These are phyloP conservation scores for Eupsittula cactorum DNA, from an alignment of 2,113 vertebrate species.

Conservation along the genomic window DNA sequence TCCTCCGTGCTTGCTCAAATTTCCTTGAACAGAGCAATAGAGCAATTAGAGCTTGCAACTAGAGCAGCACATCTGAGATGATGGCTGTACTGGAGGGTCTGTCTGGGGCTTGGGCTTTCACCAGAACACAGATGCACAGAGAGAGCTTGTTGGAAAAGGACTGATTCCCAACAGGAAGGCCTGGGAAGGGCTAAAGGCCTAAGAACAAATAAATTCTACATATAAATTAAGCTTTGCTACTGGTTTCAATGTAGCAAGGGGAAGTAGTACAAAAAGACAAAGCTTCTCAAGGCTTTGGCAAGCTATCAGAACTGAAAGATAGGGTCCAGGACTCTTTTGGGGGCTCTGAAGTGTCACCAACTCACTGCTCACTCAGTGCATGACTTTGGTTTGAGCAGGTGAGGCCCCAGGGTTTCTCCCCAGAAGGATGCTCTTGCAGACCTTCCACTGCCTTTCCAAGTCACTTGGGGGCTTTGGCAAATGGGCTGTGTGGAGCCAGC, in stretches of 20 bases:
- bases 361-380: not conserved
- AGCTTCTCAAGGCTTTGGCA: not conserved
- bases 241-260: not conserved
- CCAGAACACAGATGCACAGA: not conserved
- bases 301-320: not conserved
- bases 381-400: not conserved
- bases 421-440: not conserved
- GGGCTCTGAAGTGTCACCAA: not conserved
- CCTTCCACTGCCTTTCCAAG: not conserved
- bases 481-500: not conserved
- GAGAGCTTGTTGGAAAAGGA: not conserved
- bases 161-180: not conserved
- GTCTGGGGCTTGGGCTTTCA: not conserved
- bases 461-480: not conserved
- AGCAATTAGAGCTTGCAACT: not conserved
- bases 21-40: not conserved
- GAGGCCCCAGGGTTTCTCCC: not conserved
- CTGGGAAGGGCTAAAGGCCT: not conserved
- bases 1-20: rapidly evolving
- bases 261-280: not conserved
- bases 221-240: not conserved
- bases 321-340: too few relatives aligned
- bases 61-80: not conserved
- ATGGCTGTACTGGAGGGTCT: not conserved
- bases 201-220: not conserved